Evolutionary conservation across 2,113 vertebrate species (phyloP).

Genomic region (Pongo pygmaeus): DNA sequence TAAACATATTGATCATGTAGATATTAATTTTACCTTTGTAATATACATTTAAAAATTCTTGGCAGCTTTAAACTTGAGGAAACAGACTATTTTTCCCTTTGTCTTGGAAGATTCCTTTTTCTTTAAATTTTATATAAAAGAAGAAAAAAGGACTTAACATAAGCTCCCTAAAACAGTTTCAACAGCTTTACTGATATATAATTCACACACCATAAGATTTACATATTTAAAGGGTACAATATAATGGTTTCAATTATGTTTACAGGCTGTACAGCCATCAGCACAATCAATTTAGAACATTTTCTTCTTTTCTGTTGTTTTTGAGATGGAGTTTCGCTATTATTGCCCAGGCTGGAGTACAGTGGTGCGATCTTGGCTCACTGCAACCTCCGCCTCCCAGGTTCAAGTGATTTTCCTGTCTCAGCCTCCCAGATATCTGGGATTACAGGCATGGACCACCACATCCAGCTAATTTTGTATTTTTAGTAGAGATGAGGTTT

Average conservation of each 20-base stretch:
- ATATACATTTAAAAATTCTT: not conserved
- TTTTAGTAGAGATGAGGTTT: too few species aligned
- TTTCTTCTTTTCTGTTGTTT: not conserved
- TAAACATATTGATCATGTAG: not conserved
- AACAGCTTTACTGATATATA: not conserved
- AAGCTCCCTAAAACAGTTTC: not conserved
- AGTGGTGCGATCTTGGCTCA: too few species aligned
- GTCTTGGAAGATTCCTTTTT: not conserved
- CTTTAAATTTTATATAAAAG: not conserved
- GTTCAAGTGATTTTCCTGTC: too few species aligned
- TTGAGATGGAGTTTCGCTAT: too few species aligned
- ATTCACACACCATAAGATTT: not conserved
- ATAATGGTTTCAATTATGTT: not conserved
- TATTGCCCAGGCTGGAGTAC: too few species aligned
- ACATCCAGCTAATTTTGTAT: too few species aligned
- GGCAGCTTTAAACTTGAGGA: not conserved
- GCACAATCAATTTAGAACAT: not conserved
- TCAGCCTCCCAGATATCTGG: too few species aligned
- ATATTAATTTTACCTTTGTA: not conserved
- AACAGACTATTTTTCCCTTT: not conserved
- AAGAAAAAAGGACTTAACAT: not conserved
- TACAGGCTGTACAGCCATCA: not conserved
- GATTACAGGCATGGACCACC: too few species aligned
- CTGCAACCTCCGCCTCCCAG: too few species aligned
- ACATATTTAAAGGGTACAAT: not conserved